Evolutionary conservation across 1,140 invertebrate species (phyloP), one percentile per base, ranked within the genome.

Genomic region (Drosophila baimaii): DNA sequence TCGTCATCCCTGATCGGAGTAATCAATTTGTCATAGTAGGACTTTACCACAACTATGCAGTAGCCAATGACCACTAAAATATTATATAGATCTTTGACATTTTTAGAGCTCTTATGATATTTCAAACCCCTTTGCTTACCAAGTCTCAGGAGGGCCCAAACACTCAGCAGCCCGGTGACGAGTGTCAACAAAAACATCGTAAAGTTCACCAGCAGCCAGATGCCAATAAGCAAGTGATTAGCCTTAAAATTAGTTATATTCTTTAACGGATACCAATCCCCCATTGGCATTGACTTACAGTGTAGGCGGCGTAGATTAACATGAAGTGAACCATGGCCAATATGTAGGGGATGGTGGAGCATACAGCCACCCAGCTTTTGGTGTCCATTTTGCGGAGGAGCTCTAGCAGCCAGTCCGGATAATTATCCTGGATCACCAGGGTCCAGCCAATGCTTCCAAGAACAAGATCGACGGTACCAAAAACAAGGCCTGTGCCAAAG

Each of bases 171-270:
- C 4, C 51, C 71, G 8, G 71, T 74, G 21, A 74, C 51, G 12
- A 74, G 27, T 1, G 71, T 74, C 6, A 58, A 71, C 29, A 74
- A 10, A 23, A 59, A 49, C 21, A 74, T 35, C 17, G 52, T n/a
- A 27, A 43, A 62, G 35, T 74, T 74, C 7, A 74, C 51, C 41
- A 74, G 10, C 10, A 74, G 10, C 71, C 71, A 74, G 8, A 43
- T 37, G 10, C 57, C 66, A 3, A 74, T 29, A 4, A 49, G 25
- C 9, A 43, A 10, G 7, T n/a, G 33, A n/a, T 71, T 71, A 0
- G 17, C 10, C 71, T 74, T 33, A 12, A 7, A 19, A 2, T 5
- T 12, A 5, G 0, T 3, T 21, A 43, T 12, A 1, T 43, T 43
- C 10, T 43, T 43, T n/a, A n/a, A n/a, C n/a, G n/a, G 1, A 17